Base-by-base conservation (phyloP, 2,113 vertebrate species). In the Ariopsis seemanni region DNA sequence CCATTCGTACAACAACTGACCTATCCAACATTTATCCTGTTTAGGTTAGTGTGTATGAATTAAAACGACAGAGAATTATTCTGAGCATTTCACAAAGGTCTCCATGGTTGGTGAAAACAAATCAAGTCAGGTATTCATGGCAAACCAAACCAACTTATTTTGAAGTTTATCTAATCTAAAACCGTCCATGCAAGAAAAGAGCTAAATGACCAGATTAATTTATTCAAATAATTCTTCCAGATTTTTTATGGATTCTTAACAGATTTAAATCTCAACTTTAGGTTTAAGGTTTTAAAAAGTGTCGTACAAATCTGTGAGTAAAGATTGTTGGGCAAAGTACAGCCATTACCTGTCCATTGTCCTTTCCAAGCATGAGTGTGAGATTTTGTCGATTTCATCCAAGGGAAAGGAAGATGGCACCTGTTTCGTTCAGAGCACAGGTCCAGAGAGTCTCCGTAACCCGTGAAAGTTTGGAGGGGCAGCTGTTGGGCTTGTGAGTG, bases 381-480 rank as follows among this genome's bases (percentile, higher is more conserved):
- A 53, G 97, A 97, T 89, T 99, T 99, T 48, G 97, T 99, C 79
- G 97, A 97, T 93, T 99, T 99, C 98, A 99, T 99, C 98, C 98
- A 99, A 4, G 98, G 97, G 88, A 99, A 99, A 30, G 98, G 98
- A 81, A 98, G 93, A 85, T 96, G 96, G 85, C 93, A 94, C 82
- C 96, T 94, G 92, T 82, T 93, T 84, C 96, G 94, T n/a, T 97
- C 96, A 60, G 95, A 95, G 84, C 96, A 86, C n/a, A 89, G 82
- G 0, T 93, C 94, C 0, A 95, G 52, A 2, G 95, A 89, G 34
- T 97, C 96, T 88, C 94, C 91, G 77, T 97, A 99, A 69, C 94
- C 93, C 8, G 95, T 92, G 0, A 90, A 89, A 18, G 96, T 92
- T 77, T 94, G 96, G 52, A 95, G 94, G 34, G 93, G 82, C 89